Evolutionary conservation across 2,113 vertebrate genomes (phyloP), one percentile per base, ranked within the genome.

Genomic region (Dicentrarchus labrax): DNA sequence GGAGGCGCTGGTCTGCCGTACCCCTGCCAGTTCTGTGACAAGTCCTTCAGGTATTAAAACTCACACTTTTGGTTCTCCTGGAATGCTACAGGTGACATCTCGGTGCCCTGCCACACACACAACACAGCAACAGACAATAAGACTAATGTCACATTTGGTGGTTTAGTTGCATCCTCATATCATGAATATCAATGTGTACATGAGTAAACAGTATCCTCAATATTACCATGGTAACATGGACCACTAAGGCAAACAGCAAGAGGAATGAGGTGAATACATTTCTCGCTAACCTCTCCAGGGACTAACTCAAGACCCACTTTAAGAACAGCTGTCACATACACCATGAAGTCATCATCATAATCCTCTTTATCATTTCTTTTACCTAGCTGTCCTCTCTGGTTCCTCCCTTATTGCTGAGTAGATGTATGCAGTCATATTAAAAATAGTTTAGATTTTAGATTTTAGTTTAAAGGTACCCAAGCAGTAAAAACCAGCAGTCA

Each of bases 11-110:
- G 98, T 82, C 96, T 99, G 94, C 98, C 98, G 0, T 99, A 99
- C 96, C 98, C 98, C 76, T 99, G 98, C 95, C 98, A 99, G 97
- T 99, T 99, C 95, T 99, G 98, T 81, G 98, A 99, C 94, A 99
- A 99, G 96, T 99, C 98, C 94, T 99, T 99, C 95, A 99, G 99
- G 93, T 94, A 89, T 30, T 24, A 5, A 15, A 60, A 0, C 41
- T 50, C 30, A 9, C 57, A 56, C 1, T 0, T 75, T 39, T 56
- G 10, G 21, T 22, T 39, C 10, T n/a, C 1, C 17, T 8, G 48
- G 36, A 30, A 38, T 51, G 61, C 64, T 65, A 57, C 68, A 67
- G 67, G 50, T 50, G 69, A 30, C 57, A 4, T 62, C 50, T 38
- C 4, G 8, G 15, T 38, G 56, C 13, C 30, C 22, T 16, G 6